Percentiles rank a stretch among this genome's conserved stretches.
phyloP scores from a whole-genome alignment of 2,888 invertebrate genomes.

The Pyrochroa serraticornis region DNA sequence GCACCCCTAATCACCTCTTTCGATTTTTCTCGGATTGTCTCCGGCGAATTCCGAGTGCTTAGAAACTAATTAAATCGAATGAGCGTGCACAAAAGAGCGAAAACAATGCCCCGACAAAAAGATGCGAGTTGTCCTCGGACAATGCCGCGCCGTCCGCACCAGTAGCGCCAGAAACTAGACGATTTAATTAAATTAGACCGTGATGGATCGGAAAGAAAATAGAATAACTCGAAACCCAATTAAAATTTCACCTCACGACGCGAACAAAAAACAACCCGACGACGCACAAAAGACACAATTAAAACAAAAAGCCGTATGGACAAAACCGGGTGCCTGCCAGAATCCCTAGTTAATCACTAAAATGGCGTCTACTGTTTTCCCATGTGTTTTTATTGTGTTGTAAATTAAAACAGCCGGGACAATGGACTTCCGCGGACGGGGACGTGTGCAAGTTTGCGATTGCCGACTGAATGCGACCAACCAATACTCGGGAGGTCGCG shows the following conservation, averaged over 20 bases:
- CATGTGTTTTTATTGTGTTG: slow-evolving; percentile 62
- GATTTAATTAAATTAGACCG: slow-evolving; percentile 31
- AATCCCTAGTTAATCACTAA: slow-evolving; percentile 61
- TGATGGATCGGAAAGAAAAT: slow-evolving; percentile 35
- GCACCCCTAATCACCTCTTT: background rate
- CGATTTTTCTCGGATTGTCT: background rate
- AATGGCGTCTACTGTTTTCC: slow-evolving; percentile 62
- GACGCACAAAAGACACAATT: slow-evolving; percentile 56
- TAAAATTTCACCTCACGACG: slow-evolving; percentile 56
- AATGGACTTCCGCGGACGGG: slow-evolving; percentile 53
- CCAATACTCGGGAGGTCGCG: slow-evolving; percentile 48
- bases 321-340: slow-evolving; percentile 55
- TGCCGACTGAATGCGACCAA: slow-evolving; percentile 47
- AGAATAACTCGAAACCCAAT: slow-evolving; percentile 56
- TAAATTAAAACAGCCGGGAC: slow-evolving; percentile 59
- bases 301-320: slow-evolving; percentile 59
- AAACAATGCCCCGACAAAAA: slow-evolving; percentile 12
- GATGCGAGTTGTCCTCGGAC: slow-evolving; percentile 14
- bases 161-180: slow-evolving; percentile 25
- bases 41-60: too few species aligned
- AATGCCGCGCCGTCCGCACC: slow-evolving; percentile 26
- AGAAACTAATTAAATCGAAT: too few species aligned
- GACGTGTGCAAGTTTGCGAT: slow-evolving; percentile 55
- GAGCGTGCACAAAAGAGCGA: background rate
- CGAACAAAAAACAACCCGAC: slow-evolving; percentile 55